Evolutionary conservation across 2,113 vertebrate species (phyloP).

Genomic region (Protobothrops mucrosquamatus): DNA sequence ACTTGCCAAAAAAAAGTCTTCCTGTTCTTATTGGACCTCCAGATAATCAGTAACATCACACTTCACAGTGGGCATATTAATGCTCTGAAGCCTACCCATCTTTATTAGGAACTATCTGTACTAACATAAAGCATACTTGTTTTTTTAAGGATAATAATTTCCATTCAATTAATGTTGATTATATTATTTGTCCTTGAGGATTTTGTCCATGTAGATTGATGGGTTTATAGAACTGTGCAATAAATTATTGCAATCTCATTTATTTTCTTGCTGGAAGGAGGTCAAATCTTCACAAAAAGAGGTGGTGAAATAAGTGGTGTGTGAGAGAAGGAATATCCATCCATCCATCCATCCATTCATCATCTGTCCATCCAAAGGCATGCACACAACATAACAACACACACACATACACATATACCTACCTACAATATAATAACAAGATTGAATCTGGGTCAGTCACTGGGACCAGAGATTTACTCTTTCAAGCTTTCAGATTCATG

Average conservation of each 20-base stretch:
- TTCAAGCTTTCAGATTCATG: neutral
- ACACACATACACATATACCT: neutral
- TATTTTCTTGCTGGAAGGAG: constrained; percentile 28
- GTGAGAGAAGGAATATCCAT: neutral
- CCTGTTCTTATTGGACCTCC: neutral
- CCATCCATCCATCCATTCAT: no score
- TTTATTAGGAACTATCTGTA: constrained; percentile 4
- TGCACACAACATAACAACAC: neutral
- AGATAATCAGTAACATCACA: neutral
- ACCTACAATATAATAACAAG: neutral
- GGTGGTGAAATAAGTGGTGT: neutral
- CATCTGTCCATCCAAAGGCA: neutral
- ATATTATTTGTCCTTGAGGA: constrained; percentile 7
- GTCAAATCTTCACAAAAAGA: constrained; percentile 1
- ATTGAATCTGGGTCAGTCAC: neutral
- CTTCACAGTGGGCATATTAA: constrained; percentile 8
- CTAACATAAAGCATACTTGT: constrained; percentile 17
- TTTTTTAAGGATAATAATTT: constrained; percentile 22
- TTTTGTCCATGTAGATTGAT: neutral
- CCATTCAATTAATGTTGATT: constrained; percentile 23
- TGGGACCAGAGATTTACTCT: neutral
- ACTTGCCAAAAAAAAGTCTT: constrained; percentile 25
- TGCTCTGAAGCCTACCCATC: constrained; percentile 18
- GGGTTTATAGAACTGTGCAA: neutral
- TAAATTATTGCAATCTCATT: constrained; percentile 21